These are phyloP conservation scores for Aurelia sp. DNA, from an alignment of 30 jellyfish, hydroid and myxozoan species.

Conservation along the genomic window DNA sequence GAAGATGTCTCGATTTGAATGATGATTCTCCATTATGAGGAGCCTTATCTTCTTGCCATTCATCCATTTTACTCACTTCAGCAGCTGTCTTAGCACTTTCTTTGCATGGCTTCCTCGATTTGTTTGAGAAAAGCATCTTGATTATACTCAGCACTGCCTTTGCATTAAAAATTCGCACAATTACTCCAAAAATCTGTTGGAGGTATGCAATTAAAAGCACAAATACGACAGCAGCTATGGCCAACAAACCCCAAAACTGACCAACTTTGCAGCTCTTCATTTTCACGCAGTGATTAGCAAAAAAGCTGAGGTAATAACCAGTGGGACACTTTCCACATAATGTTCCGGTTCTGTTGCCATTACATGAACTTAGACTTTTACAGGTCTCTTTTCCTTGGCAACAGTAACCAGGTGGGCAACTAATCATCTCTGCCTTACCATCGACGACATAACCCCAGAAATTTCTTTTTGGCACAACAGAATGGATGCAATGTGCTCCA, in stretches of 20 bases:
- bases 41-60: background rate
- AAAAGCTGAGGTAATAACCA: background rate
- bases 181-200: background rate
- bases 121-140: background rate
- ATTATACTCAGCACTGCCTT: background rate
- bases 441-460: conserved; percentile 29
- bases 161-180: background rate
- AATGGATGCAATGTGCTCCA: conserved; percentile 12
- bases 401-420: conserved; percentile 45
- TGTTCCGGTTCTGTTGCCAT: background rate
- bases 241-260: background rate
- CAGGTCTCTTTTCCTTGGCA: background rate
- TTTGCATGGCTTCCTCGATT: background rate
- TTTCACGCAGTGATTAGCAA: background rate
- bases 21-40: too few relatives aligned
- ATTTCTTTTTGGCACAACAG: conserved; percentile 4
- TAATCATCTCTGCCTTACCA: background rate
- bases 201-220: background rate
- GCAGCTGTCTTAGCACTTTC: too few relatives aligned
- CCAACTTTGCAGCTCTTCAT: background rate
- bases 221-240: background rate
- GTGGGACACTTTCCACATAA: background rate
- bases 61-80: background rate
- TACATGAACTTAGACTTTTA: background rate
- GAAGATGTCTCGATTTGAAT: too few relatives aligned